Evolutionary conservation across 1,140 invertebrate species (phyloP).

Genomic region (Aphis gossypii): DNA sequence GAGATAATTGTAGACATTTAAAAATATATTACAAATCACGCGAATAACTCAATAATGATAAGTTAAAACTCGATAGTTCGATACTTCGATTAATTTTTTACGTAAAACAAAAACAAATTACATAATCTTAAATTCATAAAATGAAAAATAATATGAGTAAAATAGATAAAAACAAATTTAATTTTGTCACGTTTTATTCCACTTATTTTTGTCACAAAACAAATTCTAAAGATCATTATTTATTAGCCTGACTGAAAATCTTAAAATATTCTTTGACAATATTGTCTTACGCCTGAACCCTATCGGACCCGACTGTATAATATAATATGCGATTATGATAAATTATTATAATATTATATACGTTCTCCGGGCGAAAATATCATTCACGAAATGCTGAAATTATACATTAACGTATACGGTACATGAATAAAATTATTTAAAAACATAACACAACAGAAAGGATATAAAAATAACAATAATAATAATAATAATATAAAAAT

Average conservation of each 20-base stretch:
- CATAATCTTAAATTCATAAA: neutral
- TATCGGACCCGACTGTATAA: neutral
- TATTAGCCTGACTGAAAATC: neutral
- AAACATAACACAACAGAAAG: neutral
- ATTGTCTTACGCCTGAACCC: neutral
- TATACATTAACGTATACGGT: neutral
- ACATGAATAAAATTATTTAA: neutral
- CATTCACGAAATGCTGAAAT: neutral
- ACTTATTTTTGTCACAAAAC: neutral
- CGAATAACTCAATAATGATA: too few species aligned
- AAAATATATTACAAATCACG: too few species aligned
- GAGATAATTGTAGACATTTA: neutral
- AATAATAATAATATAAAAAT: neutral
- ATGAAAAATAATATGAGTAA: neutral
- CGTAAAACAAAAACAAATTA: neutral
- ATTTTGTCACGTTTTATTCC: neutral
- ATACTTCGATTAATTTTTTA: too few species aligned
- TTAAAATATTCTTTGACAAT: neutral
- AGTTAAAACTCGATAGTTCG: too few species aligned
- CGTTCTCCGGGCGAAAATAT: neutral
- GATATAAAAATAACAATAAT: neutral
- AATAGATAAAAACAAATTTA: neutral
- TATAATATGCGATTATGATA: neutral
- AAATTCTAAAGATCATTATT: neutral
- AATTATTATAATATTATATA: neutral